These are phyloP conservation scores for Amphiura filiformis DNA, from an alignment of 35 echinoderm and acorn worm genomes.

Conservation along the genomic window DNA sequence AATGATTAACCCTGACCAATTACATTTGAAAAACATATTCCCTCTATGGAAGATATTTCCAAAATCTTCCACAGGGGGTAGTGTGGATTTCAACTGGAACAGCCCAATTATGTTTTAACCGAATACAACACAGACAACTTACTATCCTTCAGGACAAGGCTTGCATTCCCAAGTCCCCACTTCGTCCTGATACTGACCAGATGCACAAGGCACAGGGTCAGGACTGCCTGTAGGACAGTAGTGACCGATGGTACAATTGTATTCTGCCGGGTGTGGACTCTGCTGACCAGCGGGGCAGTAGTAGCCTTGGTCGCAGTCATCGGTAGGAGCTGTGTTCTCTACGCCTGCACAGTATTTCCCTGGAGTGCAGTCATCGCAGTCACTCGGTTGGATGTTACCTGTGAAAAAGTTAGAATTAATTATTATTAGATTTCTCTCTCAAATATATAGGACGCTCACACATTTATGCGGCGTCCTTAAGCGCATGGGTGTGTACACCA, in stretches of 20 bases:
- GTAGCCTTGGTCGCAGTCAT: slow-evolving; percentile 87
- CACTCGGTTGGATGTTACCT: slow-evolving; percentile 68
- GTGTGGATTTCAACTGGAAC: too few species aligned
- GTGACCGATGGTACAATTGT: slow-evolving; percentile 97
- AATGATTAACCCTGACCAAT: too few species aligned
- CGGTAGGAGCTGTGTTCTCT: slow-evolving; percentile 58
- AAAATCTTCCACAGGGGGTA: too few species aligned
- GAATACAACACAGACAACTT: too few species aligned
- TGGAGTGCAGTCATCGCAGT: slow-evolving; percentile 81
- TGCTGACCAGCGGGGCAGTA: slow-evolving; percentile 91
- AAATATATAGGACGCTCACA: too few species aligned
- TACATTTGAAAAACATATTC: too few species aligned
- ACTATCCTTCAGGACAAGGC: slow-evolving; percentile 67
- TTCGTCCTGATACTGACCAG: slow-evolving; percentile 93
- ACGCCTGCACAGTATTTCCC: slow-evolving; percentile 81
- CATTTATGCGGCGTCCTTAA: not conserved
- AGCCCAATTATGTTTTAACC: too few species aligned
- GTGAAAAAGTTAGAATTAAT: too few species aligned
- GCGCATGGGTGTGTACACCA: too few species aligned
- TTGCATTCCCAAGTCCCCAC: slow-evolving; percentile 71
- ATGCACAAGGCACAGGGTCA: slow-evolving; percentile 65
- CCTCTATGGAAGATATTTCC: too few species aligned
- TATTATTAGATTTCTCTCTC: not conserved
- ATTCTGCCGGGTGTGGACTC: slow-evolving; percentile 65
- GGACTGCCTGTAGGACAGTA: slow-evolving; percentile 70